These are phyloP conservation scores for Saimiri boliviensis DNA, from an alignment of 2,113 vertebrate genomes.

Conservation along the genomic window DNA sequence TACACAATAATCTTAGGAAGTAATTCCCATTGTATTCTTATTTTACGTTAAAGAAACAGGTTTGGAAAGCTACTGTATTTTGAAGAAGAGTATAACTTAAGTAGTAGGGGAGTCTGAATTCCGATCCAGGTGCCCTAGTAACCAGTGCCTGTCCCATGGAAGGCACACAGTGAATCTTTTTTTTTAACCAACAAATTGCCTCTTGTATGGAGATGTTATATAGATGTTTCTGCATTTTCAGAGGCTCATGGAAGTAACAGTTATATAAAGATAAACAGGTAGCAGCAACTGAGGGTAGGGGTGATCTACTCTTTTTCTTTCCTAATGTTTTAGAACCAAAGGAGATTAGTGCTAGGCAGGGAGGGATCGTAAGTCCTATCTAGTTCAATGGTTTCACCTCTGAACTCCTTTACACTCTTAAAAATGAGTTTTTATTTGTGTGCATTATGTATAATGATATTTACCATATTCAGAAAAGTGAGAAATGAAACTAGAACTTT, in stretches of 20 bases:
- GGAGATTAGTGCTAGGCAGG: neutral
- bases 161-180: neutral
- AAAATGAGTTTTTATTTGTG: neutral
- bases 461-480: neutral
- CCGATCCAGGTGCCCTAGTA: neutral
- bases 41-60: neutral
- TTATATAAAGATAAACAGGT: neutral
- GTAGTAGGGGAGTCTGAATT: neutral
- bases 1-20: neutral
- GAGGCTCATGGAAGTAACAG: neutral
- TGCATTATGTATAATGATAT: neutral
- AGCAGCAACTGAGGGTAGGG: neutral
- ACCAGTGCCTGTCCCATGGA: neutral
- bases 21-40: neutral
- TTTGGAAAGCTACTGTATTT: neutral
- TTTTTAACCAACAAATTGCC: neutral
- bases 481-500: neutral
- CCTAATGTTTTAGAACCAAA: neutral
- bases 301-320: neutral
- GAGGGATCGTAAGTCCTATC: neutral
- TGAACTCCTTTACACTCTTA: neutral
- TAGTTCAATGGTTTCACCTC: neutral
- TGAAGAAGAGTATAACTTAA: neutral
- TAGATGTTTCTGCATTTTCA: neutral
- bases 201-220: neutral